Evolutionary conservation across 2,797 vertebrate genomes (phyloP).

Genomic region (Pyrocephalus nanus): DNA sequence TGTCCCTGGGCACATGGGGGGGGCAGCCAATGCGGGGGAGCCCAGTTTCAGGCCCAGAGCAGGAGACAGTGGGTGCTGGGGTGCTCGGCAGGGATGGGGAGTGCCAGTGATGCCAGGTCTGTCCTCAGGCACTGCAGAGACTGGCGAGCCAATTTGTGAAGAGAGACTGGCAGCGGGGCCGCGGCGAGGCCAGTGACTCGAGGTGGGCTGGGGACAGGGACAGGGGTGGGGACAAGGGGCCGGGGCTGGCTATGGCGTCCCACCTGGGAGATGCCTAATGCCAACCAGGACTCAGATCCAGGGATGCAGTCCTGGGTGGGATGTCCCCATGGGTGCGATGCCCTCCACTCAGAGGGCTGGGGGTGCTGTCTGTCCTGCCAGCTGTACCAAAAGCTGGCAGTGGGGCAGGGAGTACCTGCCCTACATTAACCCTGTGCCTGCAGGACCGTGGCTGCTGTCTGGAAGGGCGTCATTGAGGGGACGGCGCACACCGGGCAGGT

Average conservation of each 20-base stretch:
- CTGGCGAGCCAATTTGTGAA: conserved; percentile 86
- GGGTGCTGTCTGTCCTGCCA: neutral
- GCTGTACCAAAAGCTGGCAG: neutral
- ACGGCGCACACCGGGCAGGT: conserved; percentile 76
- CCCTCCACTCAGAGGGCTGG: too few species aligned
- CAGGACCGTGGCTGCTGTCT: conserved; percentile 83
- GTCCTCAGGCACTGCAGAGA: conserved; percentile 85
- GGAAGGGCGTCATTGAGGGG: conserved; percentile 85
- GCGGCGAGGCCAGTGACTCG: conserved; percentile 64
- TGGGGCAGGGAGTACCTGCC: neutral
- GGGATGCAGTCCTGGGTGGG: neutral
- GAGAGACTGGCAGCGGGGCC: conserved; percentile 85
- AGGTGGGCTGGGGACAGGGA: conserved; percentile 49
- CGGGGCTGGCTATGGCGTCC: neutral
- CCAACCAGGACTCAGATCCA: neutral
- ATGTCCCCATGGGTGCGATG: neutral
- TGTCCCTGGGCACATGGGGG: neutral
- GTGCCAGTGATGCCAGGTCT: neutral
- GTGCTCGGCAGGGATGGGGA: accelerated
- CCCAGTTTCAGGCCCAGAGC: accelerated
- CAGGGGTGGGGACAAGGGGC: neutral
- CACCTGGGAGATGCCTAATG: neutral
- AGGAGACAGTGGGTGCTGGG: neutral
- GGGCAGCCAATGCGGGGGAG: accelerated
- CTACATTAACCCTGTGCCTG: accelerated